Conservation (phyloP, 2,113 vertebrate species). For the Petromus typicus region DNA sequence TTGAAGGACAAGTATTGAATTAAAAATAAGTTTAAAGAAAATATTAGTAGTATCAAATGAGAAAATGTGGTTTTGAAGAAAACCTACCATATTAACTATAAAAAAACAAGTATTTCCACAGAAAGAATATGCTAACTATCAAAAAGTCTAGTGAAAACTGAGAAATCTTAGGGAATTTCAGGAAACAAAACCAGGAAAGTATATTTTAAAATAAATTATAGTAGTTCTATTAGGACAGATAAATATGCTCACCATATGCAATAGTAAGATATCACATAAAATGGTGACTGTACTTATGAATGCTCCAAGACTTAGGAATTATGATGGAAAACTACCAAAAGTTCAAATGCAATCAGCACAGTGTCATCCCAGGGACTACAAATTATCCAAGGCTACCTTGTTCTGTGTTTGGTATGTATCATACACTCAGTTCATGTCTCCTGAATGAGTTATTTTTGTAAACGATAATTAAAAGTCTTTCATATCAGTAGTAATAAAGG, state of each 20-base stretch:
- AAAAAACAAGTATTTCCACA: neutral
- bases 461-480: neutral
- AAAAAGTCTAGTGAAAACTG: neutral
- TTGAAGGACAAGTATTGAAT: neutral
- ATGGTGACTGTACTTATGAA: neutral
- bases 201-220: constrained; percentile 15
- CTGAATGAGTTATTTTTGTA: neutral
- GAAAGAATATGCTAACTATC: neutral
- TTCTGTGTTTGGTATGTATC: neutral
- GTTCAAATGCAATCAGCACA: neutral
- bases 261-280: neutral
- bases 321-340: neutral
- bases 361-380: neutral
- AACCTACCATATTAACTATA: neutral
- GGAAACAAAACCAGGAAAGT: neutral
- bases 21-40: constrained; percentile 48
- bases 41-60: neutral
- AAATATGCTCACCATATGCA: neutral
- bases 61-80: constrained; percentile 7
- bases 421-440: neutral
- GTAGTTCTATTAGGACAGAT: neutral
- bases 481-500: neutral
- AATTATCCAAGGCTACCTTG: neutral
- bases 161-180: neutral
- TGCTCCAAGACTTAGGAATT: neutral